Base-by-base conservation (phyloP, 2,888 invertebrate genomes). In the Pyrgus malvae region DNA sequence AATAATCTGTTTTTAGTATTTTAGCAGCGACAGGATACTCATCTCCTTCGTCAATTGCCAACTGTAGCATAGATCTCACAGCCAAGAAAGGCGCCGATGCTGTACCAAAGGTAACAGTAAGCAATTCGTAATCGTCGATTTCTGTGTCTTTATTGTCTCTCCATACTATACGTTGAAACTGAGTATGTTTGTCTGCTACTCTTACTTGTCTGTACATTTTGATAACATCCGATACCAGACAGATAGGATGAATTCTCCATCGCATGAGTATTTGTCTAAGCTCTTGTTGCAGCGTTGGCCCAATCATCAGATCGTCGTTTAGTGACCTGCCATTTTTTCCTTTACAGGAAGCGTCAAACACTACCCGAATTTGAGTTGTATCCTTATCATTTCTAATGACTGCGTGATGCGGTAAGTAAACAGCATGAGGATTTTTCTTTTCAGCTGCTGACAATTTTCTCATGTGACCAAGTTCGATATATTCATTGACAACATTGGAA, bases 321-420 rank as follows among this genome's bases (percentile, higher is more conserved):
- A 67, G 40, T 1, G 64, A 61, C 2, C 40, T 35, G 2, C 60
- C 60, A 23, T 62, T 60, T 1, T 25, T 35, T 3, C 55, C 55
- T 6, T 48, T 48, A 8, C 37, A 37, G 9, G 48, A 48, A 2
- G 48, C 48, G 8, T 48, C 48, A 21, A 51, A 55, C 9, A 55
- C 55, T 12, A 56, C 48, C 17, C 56, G 14, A 0, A 49, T 48
- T 16, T 58, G 49, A 2, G 54, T 54, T 14, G 55, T 56, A 7
- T 41, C 27, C 31, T 50, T 55, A 12, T 53, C 51, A 5, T 53
- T 14, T 3, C 48, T 27, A 2, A 53, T 27, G 3, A 57, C 56
- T 11, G 51, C 55, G 11, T 57, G 57, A 31, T 53, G 51, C 0
- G 51, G 56, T 33, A 55, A 38, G 16, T 55, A 55, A 6, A 56